Base-by-base conservation (phyloP, 2,888 invertebrate genomes). In the Meteorus colon region DNA sequence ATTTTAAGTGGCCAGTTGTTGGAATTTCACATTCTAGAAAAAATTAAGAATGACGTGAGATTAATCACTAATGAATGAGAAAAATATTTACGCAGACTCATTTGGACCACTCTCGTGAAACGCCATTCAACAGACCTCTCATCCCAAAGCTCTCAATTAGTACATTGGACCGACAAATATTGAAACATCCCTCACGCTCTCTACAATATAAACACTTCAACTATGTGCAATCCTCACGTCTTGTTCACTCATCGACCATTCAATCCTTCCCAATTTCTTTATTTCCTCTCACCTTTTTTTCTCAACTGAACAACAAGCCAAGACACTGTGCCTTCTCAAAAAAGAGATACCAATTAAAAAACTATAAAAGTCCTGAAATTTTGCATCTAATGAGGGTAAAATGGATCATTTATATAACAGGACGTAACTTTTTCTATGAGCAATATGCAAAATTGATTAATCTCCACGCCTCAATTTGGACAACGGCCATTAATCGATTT, bases 81-180 rank as follows among this genome's bases (percentile, higher is more conserved):
- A 68, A 70, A 74, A 72, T 65, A 55, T 59, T 66, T 37, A n/a
- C 24, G 16, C 60, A 48, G 27, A 37, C 69, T 34, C 59, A 69
- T 69, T 29, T 59, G 29, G 29, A 67, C 51, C 67, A 67, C 67
- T 45, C 62, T 27, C 19, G n/a, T n/a, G 24, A 45, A 45, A 31
- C 41, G 12, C 37, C 24, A 41, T 45, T 45, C 31, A 12, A 2
- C 16, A 14, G 48, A 19, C 41, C 68, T 69, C 62, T 29, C 24
- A 19, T n/a, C 60, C 29, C 27, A 2, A 41, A 41, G 41, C 41
- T 45, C 37, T 74, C 74, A 69, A 74, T 74, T 80, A 79, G 82
- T 84, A 79, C 84, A 84, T 84, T 84, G 83, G 75, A 77, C 73
- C 73, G 68, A 79, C 84, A 85, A 86, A 86, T 85, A 85, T 86